These are phyloP conservation scores for Anguilla megastoma DNA, from an alignment of 2,797 vertebrate species.

Conservation along the genomic window DNA sequence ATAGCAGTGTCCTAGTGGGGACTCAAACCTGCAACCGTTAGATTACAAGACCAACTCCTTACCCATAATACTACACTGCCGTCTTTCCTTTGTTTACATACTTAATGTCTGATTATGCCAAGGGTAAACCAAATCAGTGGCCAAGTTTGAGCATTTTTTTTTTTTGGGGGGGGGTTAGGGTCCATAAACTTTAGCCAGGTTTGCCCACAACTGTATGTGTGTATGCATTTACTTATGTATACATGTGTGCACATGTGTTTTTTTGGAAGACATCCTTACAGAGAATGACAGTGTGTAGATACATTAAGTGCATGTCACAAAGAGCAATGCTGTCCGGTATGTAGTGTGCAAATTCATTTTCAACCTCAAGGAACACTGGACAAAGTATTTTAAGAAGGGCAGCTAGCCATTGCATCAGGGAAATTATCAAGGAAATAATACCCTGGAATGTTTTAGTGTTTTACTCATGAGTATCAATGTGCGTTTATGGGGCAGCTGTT, in stretches of 20 bases:
- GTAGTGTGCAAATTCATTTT: neutral
- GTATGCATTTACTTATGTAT: neutral
- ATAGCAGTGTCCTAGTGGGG: too few species aligned
- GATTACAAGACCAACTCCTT: too few species aligned
- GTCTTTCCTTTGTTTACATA: too few species aligned
- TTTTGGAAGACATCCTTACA: neutral
- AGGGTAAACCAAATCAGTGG: too few species aligned
- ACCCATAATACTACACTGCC: too few species aligned
- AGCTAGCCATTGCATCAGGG: neutral
- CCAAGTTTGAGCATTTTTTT: too few species aligned
- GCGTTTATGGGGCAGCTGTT: neutral
- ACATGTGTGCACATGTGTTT: neutral
- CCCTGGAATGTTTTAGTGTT: neutral
- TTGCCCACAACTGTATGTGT: too few species aligned
- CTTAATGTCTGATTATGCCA: too few species aligned
- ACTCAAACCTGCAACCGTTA: too few species aligned
- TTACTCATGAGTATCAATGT: neutral
- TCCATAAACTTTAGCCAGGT: too few species aligned
- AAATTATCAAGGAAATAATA: too few species aligned
- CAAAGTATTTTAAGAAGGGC: neutral
- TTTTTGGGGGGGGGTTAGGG: too few species aligned
- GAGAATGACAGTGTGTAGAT: neutral
- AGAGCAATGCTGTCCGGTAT: neutral
- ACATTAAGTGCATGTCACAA: neutral
- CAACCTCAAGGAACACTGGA: neutral